phyloP scores from a whole-genome alignment of 2,888 invertebrate genomes.

The Alloscopus bannaensis region DNA sequence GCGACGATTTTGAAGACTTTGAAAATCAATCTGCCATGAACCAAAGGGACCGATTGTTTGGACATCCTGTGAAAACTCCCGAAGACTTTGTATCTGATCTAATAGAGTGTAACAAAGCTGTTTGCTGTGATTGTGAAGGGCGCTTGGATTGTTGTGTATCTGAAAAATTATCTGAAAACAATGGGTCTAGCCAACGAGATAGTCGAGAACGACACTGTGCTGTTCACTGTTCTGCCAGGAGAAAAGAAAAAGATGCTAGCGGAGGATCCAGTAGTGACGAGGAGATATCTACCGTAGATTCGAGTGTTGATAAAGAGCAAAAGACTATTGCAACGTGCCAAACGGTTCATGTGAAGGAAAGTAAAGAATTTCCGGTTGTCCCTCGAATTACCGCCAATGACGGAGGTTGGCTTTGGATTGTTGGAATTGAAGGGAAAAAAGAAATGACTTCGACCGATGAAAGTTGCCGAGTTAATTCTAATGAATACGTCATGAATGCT shows the following conservation, averaged over 20 bases:
- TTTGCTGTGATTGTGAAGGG: conserved; percentile 73
- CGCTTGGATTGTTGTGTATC: conserved; percentile 63
- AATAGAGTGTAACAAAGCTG: conserved; percentile 72
- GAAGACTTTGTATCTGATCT: conserved; percentile 72
- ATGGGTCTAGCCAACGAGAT: neutral
- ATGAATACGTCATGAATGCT: conserved; percentile 67
- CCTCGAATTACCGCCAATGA: conserved; percentile 80
- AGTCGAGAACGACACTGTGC: conserved; percentile 41
- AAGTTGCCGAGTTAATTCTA: too few species aligned
- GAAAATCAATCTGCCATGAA: conserved; percentile 29
- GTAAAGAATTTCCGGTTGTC: conserved; percentile 80
- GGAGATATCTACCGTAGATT: neutral
- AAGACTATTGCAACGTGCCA: conserved; percentile 45
- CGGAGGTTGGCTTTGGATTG: conserved; percentile 90
- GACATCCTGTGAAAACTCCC: conserved; percentile 68
- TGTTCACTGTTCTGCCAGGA: conserved; percentile 47
- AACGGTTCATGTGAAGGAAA: conserved; percentile 77
- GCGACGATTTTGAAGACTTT: conserved; percentile 6
- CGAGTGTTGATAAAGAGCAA: neutral
- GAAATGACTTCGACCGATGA: conserved; percentile 77
- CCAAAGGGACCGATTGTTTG: conserved; percentile 43
- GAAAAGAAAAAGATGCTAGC: conserved; percentile 31
- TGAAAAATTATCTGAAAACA: conserved; percentile 4
- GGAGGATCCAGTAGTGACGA: conserved; percentile 11
- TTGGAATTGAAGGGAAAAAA: conserved; percentile 85